A percentile compares a stretch with the other conserved stretches of the same genome.
Conservation (phyloP, 2,113 vertebrate genomes). For the Clarias magur region DNA sequence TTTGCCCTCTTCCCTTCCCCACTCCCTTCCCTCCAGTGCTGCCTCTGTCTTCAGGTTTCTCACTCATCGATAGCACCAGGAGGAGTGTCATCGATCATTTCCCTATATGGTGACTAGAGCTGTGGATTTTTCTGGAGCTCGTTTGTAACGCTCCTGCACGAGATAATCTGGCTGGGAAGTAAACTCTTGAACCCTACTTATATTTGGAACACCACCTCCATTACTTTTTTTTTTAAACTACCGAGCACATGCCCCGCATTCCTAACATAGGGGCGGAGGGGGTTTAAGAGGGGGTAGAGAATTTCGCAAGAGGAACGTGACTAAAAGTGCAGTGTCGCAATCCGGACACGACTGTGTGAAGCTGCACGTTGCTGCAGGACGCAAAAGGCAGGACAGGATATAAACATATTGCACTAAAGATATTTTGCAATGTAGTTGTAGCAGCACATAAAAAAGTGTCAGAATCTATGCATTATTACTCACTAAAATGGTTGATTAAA, state of each 20-base stretch:
- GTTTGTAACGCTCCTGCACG: not conserved
- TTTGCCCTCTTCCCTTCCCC: constrained; percentile 75
- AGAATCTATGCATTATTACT: not conserved
- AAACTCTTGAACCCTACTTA: constrained; percentile 57
- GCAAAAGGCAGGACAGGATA: not conserved
- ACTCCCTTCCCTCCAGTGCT: constrained; percentile 59
- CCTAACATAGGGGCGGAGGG: constrained; percentile 84
- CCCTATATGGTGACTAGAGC: constrained; percentile 76
- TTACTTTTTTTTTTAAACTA: constrained; percentile 56
- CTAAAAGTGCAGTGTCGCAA: constrained; percentile 39
- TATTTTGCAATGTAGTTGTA: not conserved
- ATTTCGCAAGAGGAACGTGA: constrained; percentile 24
- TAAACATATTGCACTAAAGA: not conserved
- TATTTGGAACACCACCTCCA: constrained; percentile 65
- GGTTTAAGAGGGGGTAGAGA: constrained; percentile 55
- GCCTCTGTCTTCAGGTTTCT: constrained; percentile 65
- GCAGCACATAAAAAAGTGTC: too few relatives aligned
- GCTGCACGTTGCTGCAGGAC: not conserved
- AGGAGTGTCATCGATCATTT: constrained; percentile 83
- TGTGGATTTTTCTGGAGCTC: constrained; percentile 64
- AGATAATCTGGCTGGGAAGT: constrained; percentile 62
- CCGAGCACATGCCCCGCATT: constrained; percentile 86
- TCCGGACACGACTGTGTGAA: constrained; percentile 12
- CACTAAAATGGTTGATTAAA: not conserved
- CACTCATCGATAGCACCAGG: constrained; percentile 65